phyloP scores from a whole-genome alignment of 1,140 invertebrate genomes.

The Nephila pilipes region DNA sequence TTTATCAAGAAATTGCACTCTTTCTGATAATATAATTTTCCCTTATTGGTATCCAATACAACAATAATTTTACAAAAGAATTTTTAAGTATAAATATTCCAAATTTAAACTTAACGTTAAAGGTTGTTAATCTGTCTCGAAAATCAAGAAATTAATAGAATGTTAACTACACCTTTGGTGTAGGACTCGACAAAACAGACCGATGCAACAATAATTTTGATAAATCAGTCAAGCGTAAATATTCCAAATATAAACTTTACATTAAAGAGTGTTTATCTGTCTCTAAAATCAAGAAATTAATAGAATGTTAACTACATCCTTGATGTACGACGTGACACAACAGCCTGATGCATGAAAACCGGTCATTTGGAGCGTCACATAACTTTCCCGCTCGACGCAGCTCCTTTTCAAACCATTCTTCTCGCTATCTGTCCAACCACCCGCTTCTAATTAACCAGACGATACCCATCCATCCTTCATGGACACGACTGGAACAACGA shows the following conservation, averaged over 20 bases:
- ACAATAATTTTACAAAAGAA: too few relatives aligned
- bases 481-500: constrained; percentile 30
- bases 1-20: too few relatives aligned
- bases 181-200: not conserved
- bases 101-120: too few relatives aligned
- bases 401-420: not conserved
- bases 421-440: constrained; percentile 5
- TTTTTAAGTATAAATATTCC: too few relatives aligned
- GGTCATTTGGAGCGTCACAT: not conserved
- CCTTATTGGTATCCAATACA: too few relatives aligned
- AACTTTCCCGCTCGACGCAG: not conserved
- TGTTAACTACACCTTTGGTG: not conserved
- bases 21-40: too few relatives aligned
- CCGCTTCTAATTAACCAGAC: constrained; percentile 41
- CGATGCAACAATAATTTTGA: too few relatives aligned
- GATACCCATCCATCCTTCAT: constrained; percentile 28
- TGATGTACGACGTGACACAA: not conserved
- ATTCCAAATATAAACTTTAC: too few relatives aligned
- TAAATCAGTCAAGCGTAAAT: too few relatives aligned
- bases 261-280: too few relatives aligned
- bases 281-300: not conserved
- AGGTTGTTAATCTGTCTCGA: too few relatives aligned
- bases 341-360: not conserved
- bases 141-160: constrained; percentile 3
- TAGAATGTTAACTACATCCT: not conserved